phyloP scores from a whole-genome alignment of 92 coral and sea anemone genomes.

The Zoanthus gigantus region DNA sequence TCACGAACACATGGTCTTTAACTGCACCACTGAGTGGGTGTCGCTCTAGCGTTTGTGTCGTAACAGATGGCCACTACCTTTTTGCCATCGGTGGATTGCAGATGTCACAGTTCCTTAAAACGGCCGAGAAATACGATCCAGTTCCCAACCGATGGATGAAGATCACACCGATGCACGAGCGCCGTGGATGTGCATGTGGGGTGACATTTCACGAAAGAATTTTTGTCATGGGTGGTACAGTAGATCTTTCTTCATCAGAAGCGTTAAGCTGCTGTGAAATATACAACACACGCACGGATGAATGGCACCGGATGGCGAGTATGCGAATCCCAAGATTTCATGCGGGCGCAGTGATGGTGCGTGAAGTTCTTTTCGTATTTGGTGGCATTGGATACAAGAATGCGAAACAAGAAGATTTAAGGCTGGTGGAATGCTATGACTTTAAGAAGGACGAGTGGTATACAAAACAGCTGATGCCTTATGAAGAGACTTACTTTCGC shows the following conservation, averaged over 20 bases:
- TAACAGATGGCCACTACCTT: constrained; percentile 71
- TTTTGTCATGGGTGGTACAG: constrained; percentile 86
- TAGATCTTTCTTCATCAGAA: constrained; percentile 77
- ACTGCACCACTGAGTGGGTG: constrained; percentile 70
- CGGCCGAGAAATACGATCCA: constrained; percentile 74
- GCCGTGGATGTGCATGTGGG: constrained; percentile 85
- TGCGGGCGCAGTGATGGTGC: constrained; percentile 81
- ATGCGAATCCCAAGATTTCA: constrained; percentile 87
- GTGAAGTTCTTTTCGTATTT: constrained; percentile 72
- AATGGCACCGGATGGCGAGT: constrained; percentile 79
- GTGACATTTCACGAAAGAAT: constrained; percentile 64
- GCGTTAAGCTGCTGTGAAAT: constrained; percentile 74
- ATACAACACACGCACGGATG: constrained; percentile 69
- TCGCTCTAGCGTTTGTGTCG: constrained; percentile 80
- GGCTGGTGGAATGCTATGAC: constrained; percentile 81
- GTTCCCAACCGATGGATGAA: constrained; percentile 70
- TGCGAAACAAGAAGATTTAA: constrained; percentile 52
- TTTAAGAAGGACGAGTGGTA: constrained; percentile 70
- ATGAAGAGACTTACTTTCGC: constrained; percentile 85
- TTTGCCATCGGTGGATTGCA: constrained; percentile 82
- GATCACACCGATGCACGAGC: constrained; percentile 78
- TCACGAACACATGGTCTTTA: constrained; percentile 74
- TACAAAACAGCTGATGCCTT: constrained; percentile 71
- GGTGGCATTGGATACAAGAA: constrained; percentile 84
- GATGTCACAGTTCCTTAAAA: constrained; percentile 70